Base-by-base conservation (phyloP, 2,113 vertebrate species). In the Vanacampus margaritifer region DNA sequence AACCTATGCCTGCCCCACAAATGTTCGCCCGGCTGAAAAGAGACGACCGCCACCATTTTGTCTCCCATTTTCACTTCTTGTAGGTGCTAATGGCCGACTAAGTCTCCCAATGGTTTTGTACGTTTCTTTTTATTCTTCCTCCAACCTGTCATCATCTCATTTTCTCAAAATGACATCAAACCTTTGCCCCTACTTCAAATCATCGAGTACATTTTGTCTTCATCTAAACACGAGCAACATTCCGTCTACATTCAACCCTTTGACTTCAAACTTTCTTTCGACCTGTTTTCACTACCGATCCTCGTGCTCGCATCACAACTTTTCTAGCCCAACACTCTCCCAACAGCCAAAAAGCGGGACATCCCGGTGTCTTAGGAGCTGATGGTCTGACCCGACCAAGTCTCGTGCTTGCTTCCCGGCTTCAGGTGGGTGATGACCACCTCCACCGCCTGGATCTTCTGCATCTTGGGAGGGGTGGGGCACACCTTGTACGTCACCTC, bases 401-500 rank as follows among this genome's bases (percentile, higher is more conserved):
- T 99, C 92, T 99, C 97, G 0, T 99, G 97, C 84, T 97, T 98
- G 11, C 92, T 94, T 68, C 95, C 95, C 1, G 97, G 95, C 0
- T 94, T 94, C 84, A 95, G 86, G 90, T 98, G 96, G 65, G 96
- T 99, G 87, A 99, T 94, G 71, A 95, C 92, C 89, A 99, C 97
- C 26, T 99, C 97, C 58, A 99, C 94, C 0, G 97, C 97, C 89
- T 99, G 97, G 88, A 97, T 92, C 92, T 98, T 99, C 93, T 97
- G 93, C 88, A 98, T 98, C 92, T 99, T 99, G 78, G 97, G 97
- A 0, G 97, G 97, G 73, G 98, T 94, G 53, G 95, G 93, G 46
- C 97, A 98, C 81, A 98, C 93, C 89, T 98, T 98, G 93, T 96
- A 99, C 0, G 96, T 97, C 88, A 99, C 95, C 82, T 97, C 96